Evolutionary conservation across 30 jellyfish, hydroid and myxozoan species (phyloP).

Genomic region (Hydra vulgaris): DNA sequence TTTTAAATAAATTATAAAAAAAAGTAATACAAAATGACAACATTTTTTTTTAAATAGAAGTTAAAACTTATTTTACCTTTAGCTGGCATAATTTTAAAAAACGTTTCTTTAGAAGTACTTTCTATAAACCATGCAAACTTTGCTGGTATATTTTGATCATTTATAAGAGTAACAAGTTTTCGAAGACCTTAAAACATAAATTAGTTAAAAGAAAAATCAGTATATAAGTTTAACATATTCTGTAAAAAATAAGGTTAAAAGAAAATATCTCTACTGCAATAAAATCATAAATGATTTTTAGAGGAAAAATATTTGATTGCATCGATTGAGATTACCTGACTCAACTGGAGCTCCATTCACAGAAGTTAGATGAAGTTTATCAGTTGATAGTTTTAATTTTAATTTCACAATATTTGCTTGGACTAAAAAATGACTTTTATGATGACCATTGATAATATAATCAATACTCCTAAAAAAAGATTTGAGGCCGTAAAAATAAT

Average conservation of each 20-base stretch:
- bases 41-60: too few species aligned
- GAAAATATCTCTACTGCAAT: too few species aligned
- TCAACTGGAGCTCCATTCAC: constrained; percentile 86
- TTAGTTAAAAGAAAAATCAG: not conserved
- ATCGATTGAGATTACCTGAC: constrained; percentile 66
- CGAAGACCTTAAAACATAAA: constrained; percentile 54
- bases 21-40: too few species aligned
- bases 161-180: constrained; percentile 35
- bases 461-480: constrained; percentile 55
- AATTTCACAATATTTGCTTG: constrained; percentile 67
- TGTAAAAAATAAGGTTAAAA: not conserved
- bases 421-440: constrained; percentile 52
- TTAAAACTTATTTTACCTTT: constrained; percentile 34
- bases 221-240: too few species aligned
- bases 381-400: constrained; percentile 47
- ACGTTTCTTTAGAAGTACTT: constrained; percentile 73
- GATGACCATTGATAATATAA: constrained; percentile 65
- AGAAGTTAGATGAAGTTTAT: constrained; percentile 32
- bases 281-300: too few species aligned
- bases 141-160: constrained; percentile 65
- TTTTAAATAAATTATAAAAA: too few species aligned
- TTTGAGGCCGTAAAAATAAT: not conserved
- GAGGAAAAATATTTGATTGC: not conserved
- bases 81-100: constrained; percentile 84
- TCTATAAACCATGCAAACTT: constrained; percentile 75